Percentiles rank a stretch among this genome's conserved stretches.
phyloP scores from a whole-genome alignment of 2,888 invertebrate genomes.

The Parascotia fuliginaria region DNA sequence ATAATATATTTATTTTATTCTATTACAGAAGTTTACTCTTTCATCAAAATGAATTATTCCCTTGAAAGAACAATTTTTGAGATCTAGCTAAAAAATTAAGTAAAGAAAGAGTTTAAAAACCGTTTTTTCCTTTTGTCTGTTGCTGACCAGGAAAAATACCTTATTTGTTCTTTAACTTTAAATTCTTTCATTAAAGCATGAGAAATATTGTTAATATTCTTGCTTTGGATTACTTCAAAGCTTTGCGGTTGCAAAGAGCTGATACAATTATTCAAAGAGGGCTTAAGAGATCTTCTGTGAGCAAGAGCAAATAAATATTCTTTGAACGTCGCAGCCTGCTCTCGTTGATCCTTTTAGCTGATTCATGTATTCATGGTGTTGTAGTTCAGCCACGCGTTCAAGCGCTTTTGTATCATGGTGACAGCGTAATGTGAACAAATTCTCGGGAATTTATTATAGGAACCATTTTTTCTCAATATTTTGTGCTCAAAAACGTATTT shows the following conservation, averaged over 20 bases:
- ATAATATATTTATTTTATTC: constrained; percentile 23
- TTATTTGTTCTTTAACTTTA: constrained; percentile 5
- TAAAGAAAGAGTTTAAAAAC: constrained; percentile 12
- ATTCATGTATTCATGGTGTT: no score
- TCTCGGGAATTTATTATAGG: no score
- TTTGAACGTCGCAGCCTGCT: not conserved
- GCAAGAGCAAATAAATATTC: not conserved
- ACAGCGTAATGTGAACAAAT: no score
- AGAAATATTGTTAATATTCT: not conserved
- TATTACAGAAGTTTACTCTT: not conserved
- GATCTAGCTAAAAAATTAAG: not conserved
- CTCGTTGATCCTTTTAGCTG: no score
- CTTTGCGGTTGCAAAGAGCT: constrained; percentile 3
- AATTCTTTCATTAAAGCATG: not conserved
- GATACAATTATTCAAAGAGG: constrained; percentile 7
- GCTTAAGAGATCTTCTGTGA: not conserved
- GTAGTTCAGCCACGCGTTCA: no score
- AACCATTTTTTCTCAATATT: no score
- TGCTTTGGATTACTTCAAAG: not conserved
- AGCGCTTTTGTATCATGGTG: no score
- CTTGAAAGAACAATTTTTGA: constrained; percentile 15
- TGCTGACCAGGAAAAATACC: constrained; percentile 10
- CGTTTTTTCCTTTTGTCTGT: constrained; percentile 10
- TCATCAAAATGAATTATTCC: constrained; percentile 17
- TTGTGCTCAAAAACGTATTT: no score